Percentiles rank a stretch among this genome's conserved stretches.
phyloP scores from a whole-genome alignment of 2,113 vertebrate species.

The Myotis lucifugus region DNA sequence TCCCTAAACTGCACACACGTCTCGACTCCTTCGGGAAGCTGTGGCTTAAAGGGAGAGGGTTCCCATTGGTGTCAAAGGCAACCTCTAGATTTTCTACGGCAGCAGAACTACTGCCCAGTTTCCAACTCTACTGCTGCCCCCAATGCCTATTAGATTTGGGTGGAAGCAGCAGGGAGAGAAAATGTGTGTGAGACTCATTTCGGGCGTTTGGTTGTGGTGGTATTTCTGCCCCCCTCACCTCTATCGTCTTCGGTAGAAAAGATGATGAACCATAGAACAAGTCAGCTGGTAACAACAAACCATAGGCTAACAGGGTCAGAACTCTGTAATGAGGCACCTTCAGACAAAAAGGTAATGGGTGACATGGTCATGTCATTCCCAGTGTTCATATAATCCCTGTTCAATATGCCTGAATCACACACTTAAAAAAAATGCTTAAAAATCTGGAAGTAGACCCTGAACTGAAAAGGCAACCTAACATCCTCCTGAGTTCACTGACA shows the following conservation, averaged over 20 bases:
- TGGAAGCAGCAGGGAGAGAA: background rate
- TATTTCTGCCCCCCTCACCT: background rate
- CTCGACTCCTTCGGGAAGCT: background rate
- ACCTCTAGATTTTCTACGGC: background rate
- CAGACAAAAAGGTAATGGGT: background rate
- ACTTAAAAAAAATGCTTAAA: background rate
- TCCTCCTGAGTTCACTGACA: background rate
- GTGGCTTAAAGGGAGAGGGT: background rate
- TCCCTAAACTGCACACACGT: background rate
- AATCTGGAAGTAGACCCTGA: background rate
- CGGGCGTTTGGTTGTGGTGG: background rate
- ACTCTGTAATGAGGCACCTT: background rate
- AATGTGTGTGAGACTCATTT: background rate
- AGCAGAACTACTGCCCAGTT: background rate
- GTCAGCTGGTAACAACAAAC: too few relatives aligned
- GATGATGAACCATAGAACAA: background rate
- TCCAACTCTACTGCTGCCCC: background rate
- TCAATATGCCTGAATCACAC: background rate
- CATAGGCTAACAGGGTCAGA: background rate
- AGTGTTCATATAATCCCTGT: background rate
- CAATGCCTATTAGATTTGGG: background rate
- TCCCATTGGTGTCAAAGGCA: background rate
- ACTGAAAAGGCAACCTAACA: background rate
- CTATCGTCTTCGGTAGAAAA: background rate
- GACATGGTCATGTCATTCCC: background rate